These are phyloP conservation scores for Leptogaster cylindrica DNA, from an alignment of 2,888 invertebrate species.

Conservation along the genomic window DNA sequence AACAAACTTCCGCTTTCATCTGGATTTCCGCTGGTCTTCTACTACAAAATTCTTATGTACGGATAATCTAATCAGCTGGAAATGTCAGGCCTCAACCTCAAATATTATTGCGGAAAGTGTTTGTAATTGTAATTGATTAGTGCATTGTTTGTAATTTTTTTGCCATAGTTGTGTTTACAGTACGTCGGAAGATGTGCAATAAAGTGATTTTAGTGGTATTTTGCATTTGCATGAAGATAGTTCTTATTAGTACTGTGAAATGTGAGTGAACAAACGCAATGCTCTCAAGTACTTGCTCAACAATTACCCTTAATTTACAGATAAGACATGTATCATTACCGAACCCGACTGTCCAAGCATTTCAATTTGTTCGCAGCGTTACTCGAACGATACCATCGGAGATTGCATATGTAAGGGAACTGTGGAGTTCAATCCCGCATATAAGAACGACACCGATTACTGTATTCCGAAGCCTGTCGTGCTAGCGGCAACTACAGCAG, in stretches of 20 bases:
- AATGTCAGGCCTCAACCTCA: too few relatives aligned
- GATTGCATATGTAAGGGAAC: constrained; percentile 34
- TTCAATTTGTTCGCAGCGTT: not conserved
- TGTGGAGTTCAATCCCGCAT: constrained; percentile 39
- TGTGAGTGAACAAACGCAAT: not conserved
- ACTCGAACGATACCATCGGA: not conserved
- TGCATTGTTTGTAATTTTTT: too few relatives aligned
- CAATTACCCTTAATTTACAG: not conserved
- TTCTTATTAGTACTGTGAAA: too few relatives aligned
- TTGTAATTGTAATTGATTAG: too few relatives aligned
- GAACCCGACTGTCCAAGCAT: constrained; percentile 6
- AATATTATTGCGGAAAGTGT: too few relatives aligned
- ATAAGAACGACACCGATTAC: constrained; percentile 41
- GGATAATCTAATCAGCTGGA: too few relatives aligned
- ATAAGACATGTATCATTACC: constrained; percentile 27
- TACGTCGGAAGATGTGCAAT: not conserved
- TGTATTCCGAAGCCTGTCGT: constrained; percentile 31
- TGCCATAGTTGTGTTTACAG: too few relatives aligned
- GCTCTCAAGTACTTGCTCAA: not conserved
- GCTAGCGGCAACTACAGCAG: not conserved
- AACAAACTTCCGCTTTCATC: too few relatives aligned
- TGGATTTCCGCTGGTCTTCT: too few relatives aligned
- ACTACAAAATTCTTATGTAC: too few relatives aligned
- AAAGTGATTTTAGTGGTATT: not conserved
- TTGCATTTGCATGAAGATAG: too few relatives aligned